A percentile compares a stretch with the other conserved stretches of the same genome.
Conservation (phyloP, 2,113 vertebrate species). For the Emydura subglobosa region DNA sequence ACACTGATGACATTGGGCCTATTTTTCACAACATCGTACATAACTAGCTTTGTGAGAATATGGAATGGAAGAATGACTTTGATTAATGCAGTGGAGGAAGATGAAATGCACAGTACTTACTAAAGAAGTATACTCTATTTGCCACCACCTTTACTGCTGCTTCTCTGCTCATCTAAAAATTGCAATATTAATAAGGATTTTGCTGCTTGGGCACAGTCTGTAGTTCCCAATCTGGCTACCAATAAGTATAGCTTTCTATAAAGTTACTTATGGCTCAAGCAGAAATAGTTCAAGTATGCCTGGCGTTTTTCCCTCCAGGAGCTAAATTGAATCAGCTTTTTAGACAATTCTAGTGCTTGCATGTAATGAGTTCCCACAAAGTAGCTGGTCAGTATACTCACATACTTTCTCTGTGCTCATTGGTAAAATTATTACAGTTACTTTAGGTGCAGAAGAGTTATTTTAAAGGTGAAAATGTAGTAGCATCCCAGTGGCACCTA, state of each 20-base stretch:
- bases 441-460: neutral
- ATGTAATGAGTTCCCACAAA: neutral
- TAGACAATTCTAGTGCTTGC: constrained; percentile 2
- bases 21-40: constrained; percentile 10
- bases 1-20: constrained; percentile 35
- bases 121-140: neutral
- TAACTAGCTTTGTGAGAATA: neutral
- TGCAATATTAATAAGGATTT: constrained; percentile 35
- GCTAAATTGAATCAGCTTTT: neutral
- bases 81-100: neutral
- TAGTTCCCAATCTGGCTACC: neutral
- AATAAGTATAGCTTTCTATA: neutral
- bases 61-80: neutral
- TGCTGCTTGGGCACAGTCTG: constrained; percentile 1
- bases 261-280: constrained; percentile 23
- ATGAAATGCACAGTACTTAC: neutral
- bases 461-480: neutral
- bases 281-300: constrained; percentile 39
- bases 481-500: neutral
- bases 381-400: neutral
- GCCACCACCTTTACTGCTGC: neutral
- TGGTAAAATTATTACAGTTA: neutral
- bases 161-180: constrained; percentile 35
- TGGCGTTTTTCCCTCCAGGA: neutral
- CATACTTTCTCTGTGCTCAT: neutral